phyloP scores from a whole-genome alignment of 2,888 invertebrate genomes.

The Drosophila paranaensis region DNA sequence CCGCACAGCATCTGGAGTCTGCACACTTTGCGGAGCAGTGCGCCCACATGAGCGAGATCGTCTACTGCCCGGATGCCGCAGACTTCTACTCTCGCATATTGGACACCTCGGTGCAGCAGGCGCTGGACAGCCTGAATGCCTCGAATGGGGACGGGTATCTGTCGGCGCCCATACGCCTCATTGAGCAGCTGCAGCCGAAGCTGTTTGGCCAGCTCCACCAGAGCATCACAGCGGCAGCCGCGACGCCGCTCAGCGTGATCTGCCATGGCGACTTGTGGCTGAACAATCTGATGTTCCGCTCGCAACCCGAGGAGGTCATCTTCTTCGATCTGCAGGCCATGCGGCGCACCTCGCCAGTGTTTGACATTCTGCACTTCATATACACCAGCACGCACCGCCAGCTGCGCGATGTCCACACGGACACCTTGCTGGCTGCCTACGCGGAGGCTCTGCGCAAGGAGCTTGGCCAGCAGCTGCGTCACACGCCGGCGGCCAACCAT shows the following conservation, averaged over 20 bases:
- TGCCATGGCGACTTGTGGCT: constrained; percentile 84
- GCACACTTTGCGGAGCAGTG: constrained; percentile 64
- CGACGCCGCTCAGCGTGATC: constrained; percentile 76
- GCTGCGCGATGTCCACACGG: constrained; percentile 74
- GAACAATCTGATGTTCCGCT: constrained; percentile 83
- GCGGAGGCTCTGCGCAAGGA: constrained; percentile 65
- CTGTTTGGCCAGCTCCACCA: constrained; percentile 72
- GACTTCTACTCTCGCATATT: constrained; percentile 80
- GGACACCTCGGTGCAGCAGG: constrained; percentile 79
- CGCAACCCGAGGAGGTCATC: constrained; percentile 69
- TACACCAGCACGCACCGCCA: constrained; percentile 83
- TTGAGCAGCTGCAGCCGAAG: constrained; percentile 72
- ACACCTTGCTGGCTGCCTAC: constrained; percentile 79
- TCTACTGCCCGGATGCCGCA: constrained; percentile 81
- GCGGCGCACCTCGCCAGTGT: constrained; percentile 82
- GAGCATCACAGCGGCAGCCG: constrained; percentile 65
- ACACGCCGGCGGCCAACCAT: constrained; percentile 44
- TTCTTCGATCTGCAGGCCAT: constrained; percentile 84
- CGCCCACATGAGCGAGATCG: constrained; percentile 79
- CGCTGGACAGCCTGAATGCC: constrained; percentile 75
- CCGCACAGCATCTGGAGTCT: constrained; percentile 73
- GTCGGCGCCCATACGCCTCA: constrained; percentile 74
- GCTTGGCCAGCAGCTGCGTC: constrained; percentile 68
- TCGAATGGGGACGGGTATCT: constrained; percentile 81
- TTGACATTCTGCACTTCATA: constrained; percentile 83